These are phyloP conservation scores for Hipparchia sbordonii DNA, from an alignment of 2,888 invertebrate genomes.

Conservation along the genomic window DNA sequence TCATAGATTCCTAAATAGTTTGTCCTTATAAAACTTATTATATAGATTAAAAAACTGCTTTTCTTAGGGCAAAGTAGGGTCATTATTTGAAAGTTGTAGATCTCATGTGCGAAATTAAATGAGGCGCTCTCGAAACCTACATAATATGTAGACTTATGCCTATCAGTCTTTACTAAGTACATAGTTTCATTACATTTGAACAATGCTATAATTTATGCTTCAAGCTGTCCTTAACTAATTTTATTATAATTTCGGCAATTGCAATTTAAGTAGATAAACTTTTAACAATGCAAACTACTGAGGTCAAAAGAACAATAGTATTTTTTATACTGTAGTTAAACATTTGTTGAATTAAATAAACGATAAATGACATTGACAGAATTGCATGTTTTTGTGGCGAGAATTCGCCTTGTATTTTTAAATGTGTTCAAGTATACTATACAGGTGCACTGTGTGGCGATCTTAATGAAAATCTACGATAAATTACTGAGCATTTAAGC, in stretches of 20 bases:
- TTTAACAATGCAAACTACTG: background rate
- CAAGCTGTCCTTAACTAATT: background rate
- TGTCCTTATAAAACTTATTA: background rate
- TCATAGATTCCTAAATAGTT: background rate
- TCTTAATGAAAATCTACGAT: background rate
- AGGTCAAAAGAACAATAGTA: slow-evolving; percentile 14
- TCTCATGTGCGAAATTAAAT: background rate
- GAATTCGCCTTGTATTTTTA: slow-evolving; percentile 6
- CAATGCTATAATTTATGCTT: background rate
- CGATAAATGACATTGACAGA: background rate
- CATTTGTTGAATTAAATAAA: background rate
- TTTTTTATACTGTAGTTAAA: background rate
- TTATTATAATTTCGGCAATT: background rate
- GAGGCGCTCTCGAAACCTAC: background rate
- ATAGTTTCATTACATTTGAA: background rate
- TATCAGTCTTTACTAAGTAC: background rate
- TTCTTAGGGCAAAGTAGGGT: background rate
- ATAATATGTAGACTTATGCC: background rate
- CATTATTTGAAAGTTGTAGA: slow-evolving; percentile 9
- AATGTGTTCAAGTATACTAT: slow-evolving; percentile 11
- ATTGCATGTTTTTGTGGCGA: slow-evolving; percentile 18
- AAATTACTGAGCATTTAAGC: background rate
- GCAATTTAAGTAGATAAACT: background rate
- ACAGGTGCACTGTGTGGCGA: background rate
- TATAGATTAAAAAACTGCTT: background rate